Evolutionary conservation across 2,888 invertebrate species (phyloP).

Genomic region (Aproaerema taeniolella): DNA sequence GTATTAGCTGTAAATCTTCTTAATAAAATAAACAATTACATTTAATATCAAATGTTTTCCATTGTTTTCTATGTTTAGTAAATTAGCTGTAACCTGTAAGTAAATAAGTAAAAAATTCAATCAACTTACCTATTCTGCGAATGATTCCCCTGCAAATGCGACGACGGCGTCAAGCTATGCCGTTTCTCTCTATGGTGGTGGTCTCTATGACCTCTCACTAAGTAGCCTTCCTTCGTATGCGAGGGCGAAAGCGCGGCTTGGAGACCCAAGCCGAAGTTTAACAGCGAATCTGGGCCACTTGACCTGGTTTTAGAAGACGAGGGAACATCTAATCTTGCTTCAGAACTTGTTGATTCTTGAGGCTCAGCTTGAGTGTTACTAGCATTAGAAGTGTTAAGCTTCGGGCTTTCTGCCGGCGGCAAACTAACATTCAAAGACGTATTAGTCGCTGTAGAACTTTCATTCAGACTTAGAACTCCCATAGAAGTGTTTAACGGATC

Average conservation of each 20-base stretch:
- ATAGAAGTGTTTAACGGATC: constrained; percentile 53
- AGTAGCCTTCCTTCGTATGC: constrained; percentile 50
- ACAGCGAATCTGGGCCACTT: constrained; percentile 53
- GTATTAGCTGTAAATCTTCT: no score
- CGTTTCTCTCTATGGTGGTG: constrained; percentile 70
- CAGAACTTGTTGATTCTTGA: constrained; percentile 25
- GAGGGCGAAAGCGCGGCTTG: constrained; percentile 63
- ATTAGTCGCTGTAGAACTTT: constrained; percentile 67
- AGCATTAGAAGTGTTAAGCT: constrained; percentile 36
- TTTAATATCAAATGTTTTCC: no score
- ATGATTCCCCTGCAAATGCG: constrained; percentile 55
- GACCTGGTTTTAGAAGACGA: constrained; percentile 54
- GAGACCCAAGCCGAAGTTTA: constrained; percentile 56
- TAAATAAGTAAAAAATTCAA: no score
- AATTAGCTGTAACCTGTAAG: no score
- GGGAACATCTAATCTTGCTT: constrained; percentile 45
- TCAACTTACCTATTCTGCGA: constrained; percentile 61
- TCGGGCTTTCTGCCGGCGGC: constrained; percentile 61
- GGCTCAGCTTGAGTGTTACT: constrained; percentile 37
- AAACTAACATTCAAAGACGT: constrained; percentile 62
- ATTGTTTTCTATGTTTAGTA: no score
- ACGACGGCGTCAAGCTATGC: constrained; percentile 70
- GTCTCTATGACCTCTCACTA: constrained; percentile 41
- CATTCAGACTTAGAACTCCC: constrained; percentile 60
- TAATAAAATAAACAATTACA: no score